Evolutionary conservation across 2,797 vertebrate species (phyloP).

Genomic region (Tapera naevia): DNA sequence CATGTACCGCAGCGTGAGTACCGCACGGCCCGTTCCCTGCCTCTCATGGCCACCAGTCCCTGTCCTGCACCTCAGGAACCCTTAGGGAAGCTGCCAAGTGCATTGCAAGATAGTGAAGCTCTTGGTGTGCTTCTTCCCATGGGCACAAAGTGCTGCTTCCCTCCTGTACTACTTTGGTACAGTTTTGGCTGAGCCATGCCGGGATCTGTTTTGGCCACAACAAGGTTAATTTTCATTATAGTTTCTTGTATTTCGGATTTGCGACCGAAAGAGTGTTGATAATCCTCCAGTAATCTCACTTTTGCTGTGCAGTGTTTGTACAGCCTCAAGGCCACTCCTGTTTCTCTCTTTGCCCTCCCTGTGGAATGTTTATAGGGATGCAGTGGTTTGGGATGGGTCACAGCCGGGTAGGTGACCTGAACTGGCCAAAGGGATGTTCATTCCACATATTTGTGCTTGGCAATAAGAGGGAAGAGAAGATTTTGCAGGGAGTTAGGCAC

Average conservation of each 20-base stretch:
- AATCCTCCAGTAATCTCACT: fast-evolving
- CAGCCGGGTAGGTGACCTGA: fast-evolving
- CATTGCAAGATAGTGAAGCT: fast-evolving
- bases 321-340: background rate
- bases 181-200: background rate
- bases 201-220: background rate
- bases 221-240: background rate
- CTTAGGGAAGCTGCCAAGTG: fast-evolving
- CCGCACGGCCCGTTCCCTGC: background rate
- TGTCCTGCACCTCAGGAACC: fast-evolving
- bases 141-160: background rate
- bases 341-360: fast-evolving
- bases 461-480: background rate
- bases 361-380: background rate
- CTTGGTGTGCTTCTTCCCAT: fast-evolving
- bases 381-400: background rate
- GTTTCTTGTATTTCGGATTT: background rate
- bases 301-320: background rate
- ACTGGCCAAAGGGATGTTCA: background rate
- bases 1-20: constrained; percentile 92
- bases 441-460: fast-evolving
- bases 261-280: background rate
- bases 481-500: fast-evolving
- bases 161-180: too few relatives aligned
- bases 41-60: fast-evolving